phyloP scores from a whole-genome alignment of 2,888 invertebrate species.

The Leptothorax acervorum region DNA sequence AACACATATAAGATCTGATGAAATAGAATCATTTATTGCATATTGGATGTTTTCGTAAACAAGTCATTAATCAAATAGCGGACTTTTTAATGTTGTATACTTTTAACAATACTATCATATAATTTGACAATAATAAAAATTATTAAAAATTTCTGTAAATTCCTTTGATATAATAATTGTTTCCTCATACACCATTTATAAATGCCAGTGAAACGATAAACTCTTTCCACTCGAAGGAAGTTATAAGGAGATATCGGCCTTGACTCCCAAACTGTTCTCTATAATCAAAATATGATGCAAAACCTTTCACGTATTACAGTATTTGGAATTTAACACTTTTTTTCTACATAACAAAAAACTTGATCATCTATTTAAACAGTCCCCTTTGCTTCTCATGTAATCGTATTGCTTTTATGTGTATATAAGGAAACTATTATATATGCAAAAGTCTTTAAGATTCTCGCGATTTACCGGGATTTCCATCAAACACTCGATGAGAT shows the following conservation, averaged over 20 bases:
- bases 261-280: slow-evolving; percentile 30
- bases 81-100: background rate
- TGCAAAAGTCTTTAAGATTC: background rate
- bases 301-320: slow-evolving; percentile 50
- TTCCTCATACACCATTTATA: background rate
- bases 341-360: background rate
- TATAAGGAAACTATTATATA: background rate
- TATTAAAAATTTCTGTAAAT: background rate
- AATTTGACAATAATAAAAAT: background rate
- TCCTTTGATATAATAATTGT: background rate
- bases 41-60: background rate
- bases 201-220: background rate
- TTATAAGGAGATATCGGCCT: slow-evolving; percentile 31
- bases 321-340: background rate
- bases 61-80: background rate
- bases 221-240: background rate
- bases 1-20: background rate
- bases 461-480: background rate
- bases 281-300: slow-evolving; percentile 66
- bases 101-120: background rate
- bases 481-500: background rate
- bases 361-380: background rate
- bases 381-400: background rate
- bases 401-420: background rate
- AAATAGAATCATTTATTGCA: background rate